Evolutionary conservation across 1,140 invertebrate species (phyloP), one percentile per base, ranked within the genome.

Genomic region (Ladona fulva): DNA sequence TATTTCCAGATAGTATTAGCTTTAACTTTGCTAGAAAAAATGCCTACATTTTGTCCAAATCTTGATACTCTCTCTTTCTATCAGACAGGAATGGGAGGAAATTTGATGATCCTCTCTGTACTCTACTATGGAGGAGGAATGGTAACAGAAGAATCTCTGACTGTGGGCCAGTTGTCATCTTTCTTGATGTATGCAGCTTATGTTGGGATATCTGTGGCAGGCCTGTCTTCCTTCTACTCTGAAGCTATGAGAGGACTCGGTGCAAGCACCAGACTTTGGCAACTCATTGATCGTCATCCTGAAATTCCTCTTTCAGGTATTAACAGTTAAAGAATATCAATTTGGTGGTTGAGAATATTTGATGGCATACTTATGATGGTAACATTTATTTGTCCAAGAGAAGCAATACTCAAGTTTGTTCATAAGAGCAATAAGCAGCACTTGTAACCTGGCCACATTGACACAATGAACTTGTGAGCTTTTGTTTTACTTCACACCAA

Each of bases 131-230:
- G 97, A 22, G 95, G 96, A 12, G 87, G 91, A 16, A 92, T 98
- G 90, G 94, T 99, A 42, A 90, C 93, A 0, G 89, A 92, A 19
- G 89, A 93, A 66, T 85, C 91, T 37, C 89, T 99, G 74, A 94
- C 94, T 8, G 93, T 99, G 52, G 97, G 97, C 12, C 92, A 92
- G 79, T 85, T 99, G 19, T 96, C 95, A 0, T 92, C 96, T 0
- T 99, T 98, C 84, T 86, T 98, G 19, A 83, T 98, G 1, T 98
- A 98, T 84, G 95, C 96, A 5, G 95, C 92, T 0, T 98, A 98
- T 83, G 93, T 97, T 42, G 95, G 95, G 3, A 90, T 98, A 22
- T 95, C 96, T 12, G 89, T 98, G 74, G 91, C 91, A 52, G 94
- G 95, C 0, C 82, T 98, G 24, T 93, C 93, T 25, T 92, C 91